Conservation (phyloP, 2,797 vertebrate genomes). For the Cuculus canorus region DNA sequence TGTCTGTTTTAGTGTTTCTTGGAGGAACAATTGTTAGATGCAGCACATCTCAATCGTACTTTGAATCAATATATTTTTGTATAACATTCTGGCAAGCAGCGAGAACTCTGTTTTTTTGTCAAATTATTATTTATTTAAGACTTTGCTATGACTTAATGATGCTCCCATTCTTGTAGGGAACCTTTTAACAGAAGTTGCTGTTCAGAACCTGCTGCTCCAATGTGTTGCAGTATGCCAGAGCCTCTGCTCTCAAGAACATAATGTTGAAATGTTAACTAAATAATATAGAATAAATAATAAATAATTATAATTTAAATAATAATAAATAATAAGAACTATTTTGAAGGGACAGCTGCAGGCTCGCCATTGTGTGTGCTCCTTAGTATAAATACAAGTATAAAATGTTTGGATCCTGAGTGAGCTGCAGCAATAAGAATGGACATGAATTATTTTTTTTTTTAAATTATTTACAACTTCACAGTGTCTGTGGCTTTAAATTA, state of each 20-base stretch:
- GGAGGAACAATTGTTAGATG: not conserved
- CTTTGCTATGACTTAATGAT: constrained; percentile 22
- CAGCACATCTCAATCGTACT: not conserved
- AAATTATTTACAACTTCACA: constrained; percentile 66
- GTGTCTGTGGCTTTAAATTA: constrained; percentile 62
- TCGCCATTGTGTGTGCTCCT: not conserved
- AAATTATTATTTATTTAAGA: constrained; percentile 59
- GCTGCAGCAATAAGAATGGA: constrained; percentile 12
- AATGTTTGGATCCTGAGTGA: constrained; percentile 32
- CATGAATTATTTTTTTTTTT: constrained; percentile 45
- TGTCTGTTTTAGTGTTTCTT: not conserved
- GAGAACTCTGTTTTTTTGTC: not conserved
- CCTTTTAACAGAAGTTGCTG: constrained; percentile 3
- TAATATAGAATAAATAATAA: too few relatives aligned
- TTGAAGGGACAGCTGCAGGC: not conserved
- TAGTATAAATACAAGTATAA: not conserved
- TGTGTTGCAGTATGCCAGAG: not conserved
- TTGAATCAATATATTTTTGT: not conserved
- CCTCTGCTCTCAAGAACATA: not conserved
- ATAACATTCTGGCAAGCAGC: not conserved
- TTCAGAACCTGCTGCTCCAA: not conserved
- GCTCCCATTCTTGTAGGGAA: not conserved
- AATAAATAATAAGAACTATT: not conserved
- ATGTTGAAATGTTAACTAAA: not conserved
- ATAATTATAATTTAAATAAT: too few relatives aligned